Base-by-base conservation (phyloP, 2,113 vertebrate genomes). In the Notothenia rossii region DNA sequence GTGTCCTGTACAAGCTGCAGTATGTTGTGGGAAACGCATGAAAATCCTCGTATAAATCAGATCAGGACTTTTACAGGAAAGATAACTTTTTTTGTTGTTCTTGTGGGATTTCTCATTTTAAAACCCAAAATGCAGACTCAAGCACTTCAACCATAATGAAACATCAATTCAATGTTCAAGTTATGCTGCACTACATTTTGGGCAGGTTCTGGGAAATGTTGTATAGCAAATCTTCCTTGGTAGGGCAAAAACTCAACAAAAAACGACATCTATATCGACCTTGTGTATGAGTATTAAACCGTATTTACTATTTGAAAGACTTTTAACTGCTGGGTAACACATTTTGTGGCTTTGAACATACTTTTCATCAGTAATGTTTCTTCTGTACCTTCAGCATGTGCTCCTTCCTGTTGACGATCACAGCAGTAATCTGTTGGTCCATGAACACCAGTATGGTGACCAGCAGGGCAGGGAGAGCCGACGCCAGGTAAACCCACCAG, bases 361-460 rank as follows among this genome's bases (percentile, higher is more conserved):
- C 11, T 36, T 33, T 13, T 29, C 13, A 11, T 33, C 3, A 14
- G 10, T 4, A 5, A 50, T 7, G 22, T 58, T 59, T 63, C 3
- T 6, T 10, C 4, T 22, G 80, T 82, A 98, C 98, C 96, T 98
- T 99, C 22, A 99, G 96, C 81, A 97, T 99, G 92, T 99, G 96
- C 83, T 99, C 98, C 88, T 99, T 99, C 91, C 98, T 96, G 94
- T 99, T 99, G 91, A 99, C 96, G 1, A 99, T 99, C 77, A 99
- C 98, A 0, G 97, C 98, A 0, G 98, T 99, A 85, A 99, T 99
- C 88, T 99, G 98, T 86, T 99, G 98, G 94, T 99, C 98, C 98
- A 99, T 99, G 87, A 99, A 99, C 86, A 99, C 94, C 89, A 99
- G 95, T 67, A 99, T 99, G 72, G 98, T 99, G 84, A 99, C 98